Percentiles rank a stretch among this genome's conserved stretches.
Evolutionary conservation across 1,140 invertebrate genomes (phyloP).

Genomic region (Drosophila watanabei): DNA sequence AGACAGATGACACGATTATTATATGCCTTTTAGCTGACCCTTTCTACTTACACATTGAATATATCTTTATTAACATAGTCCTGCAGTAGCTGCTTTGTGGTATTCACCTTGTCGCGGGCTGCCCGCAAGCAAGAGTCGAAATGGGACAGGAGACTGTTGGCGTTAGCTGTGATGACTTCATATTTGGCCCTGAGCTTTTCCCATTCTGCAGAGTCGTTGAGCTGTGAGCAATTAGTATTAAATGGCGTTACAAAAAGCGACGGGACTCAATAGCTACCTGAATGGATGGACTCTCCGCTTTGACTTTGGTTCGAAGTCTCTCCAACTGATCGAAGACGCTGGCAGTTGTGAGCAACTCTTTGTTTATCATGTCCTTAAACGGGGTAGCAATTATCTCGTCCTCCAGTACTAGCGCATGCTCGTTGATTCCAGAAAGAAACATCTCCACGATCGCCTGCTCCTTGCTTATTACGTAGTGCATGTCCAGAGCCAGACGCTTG

Average conservation of each 20-base stretch:
- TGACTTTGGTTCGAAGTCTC: conserved; percentile 6
- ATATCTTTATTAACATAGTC: conserved; percentile 24
- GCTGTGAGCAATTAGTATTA: conserved; percentile 11
- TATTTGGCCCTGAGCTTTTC: background rate
- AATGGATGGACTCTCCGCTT: conserved; percentile 10
- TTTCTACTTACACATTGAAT: conserved; percentile 49
- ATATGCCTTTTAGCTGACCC: background rate
- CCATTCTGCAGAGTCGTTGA: conserved; percentile 23
- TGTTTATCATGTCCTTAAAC: conserved; percentile 11
- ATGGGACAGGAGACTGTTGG: conserved; percentile 3
- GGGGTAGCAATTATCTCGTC: conserved; percentile 42
- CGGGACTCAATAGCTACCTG: conserved; percentile 17
- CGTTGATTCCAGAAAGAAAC: conserved; percentile 49
- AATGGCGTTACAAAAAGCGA: background rate
- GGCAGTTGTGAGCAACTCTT: conserved; percentile 11
- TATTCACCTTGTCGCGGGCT: background rate
- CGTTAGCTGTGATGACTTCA: background rate
- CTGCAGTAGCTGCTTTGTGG: conserved; percentile 21
- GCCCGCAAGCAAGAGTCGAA: conserved; percentile 30
- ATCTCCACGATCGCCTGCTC: conserved; percentile 43
- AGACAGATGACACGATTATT: background rate
- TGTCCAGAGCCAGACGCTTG: conserved; percentile 27
- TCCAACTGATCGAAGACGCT: conserved; percentile 42
- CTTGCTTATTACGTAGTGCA: conserved; percentile 55
- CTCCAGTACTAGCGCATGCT: conserved; percentile 59